These are phyloP conservation scores for Mesoclemmys tuberculata DNA, from an alignment of 2,113 vertebrate genomes.

Conservation along the genomic window DNA sequence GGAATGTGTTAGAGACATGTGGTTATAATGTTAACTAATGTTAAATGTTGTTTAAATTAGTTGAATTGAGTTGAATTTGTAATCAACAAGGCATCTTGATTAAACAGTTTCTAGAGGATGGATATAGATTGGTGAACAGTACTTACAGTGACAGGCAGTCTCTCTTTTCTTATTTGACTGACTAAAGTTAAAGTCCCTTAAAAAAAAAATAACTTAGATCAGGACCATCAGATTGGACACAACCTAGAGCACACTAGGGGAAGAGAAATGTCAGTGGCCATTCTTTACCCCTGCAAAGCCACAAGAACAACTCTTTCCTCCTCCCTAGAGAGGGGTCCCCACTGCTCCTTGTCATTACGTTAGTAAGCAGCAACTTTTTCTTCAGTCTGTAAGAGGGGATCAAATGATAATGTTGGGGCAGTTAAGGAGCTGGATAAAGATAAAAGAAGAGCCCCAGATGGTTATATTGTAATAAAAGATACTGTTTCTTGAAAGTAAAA, in stretches of 20 bases:
- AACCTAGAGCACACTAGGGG: rapidly evolving
- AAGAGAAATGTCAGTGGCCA: background rate
- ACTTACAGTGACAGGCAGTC: background rate
- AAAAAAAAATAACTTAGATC: background rate
- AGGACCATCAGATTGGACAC: background rate
- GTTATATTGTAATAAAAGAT: background rate
- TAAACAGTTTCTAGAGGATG: background rate
- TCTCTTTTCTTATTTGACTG: background rate
- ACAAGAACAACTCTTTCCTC: background rate
- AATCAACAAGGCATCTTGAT: background rate
- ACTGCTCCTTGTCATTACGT: background rate
- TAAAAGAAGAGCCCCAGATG: background rate
- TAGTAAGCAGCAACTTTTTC: background rate
- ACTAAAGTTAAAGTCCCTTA: background rate
- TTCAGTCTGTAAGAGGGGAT: background rate
- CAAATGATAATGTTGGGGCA: background rate
- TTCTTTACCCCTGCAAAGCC: background rate
- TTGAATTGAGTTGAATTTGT: background rate
- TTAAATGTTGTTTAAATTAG: background rate
- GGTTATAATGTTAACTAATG: background rate
- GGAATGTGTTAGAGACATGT: background rate
- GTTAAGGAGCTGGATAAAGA: background rate
- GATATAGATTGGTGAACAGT: background rate
- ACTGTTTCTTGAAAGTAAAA: background rate
- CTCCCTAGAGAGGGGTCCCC: background rate